A percentile compares a stretch with the other conserved stretches of the same genome.
phyloP scores from a whole-genome alignment of 2,797 vertebrate species.

The Clarias pachynema region DNA sequence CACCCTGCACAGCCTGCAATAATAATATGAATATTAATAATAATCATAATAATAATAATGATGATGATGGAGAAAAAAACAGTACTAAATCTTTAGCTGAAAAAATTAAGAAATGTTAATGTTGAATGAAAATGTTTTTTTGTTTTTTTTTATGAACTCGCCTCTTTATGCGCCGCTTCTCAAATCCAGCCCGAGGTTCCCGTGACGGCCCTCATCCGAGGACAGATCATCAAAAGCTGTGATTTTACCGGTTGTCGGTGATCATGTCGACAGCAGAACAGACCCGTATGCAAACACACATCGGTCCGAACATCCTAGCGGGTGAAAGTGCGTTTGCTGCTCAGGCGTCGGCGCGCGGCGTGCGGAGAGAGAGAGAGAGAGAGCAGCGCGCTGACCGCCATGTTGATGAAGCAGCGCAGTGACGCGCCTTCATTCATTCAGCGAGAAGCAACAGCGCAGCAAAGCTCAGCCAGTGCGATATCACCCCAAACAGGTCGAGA shows the following conservation, averaged over 20 bases:
- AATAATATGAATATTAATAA: neutral
- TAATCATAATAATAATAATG: neutral
- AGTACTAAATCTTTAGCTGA: neutral
- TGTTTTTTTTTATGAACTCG: neutral
- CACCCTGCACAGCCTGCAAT: slow-evolving; percentile 27
- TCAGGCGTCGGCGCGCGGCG: neutral
- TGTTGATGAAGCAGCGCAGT: slow-evolving; percentile 36
- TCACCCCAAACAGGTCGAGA: neutral
- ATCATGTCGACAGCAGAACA: slow-evolving; percentile 2
- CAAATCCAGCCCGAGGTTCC: slow-evolving; percentile 71
- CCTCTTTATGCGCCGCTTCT: slow-evolving; percentile 56
- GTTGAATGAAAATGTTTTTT: neutral
- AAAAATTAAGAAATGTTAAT: neutral
- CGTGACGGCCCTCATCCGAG: slow-evolving; percentile 54
- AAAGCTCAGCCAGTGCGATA: slow-evolving; percentile 10
- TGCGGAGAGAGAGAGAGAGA: neutral
- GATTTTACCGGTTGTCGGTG: slow-evolving; percentile 10
- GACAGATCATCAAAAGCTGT: slow-evolving; percentile 27
- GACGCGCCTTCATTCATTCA: slow-evolving; percentile 44
- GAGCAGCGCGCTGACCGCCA: slow-evolving; percentile 37
- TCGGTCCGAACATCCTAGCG: neutral
- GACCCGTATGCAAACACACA: neutral
- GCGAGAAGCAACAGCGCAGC: neutral
- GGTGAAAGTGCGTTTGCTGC: neutral
- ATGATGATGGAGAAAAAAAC: neutral